Conservation (phyloP, 2,888 invertebrate species). For the Cryptops parisi region DNA sequence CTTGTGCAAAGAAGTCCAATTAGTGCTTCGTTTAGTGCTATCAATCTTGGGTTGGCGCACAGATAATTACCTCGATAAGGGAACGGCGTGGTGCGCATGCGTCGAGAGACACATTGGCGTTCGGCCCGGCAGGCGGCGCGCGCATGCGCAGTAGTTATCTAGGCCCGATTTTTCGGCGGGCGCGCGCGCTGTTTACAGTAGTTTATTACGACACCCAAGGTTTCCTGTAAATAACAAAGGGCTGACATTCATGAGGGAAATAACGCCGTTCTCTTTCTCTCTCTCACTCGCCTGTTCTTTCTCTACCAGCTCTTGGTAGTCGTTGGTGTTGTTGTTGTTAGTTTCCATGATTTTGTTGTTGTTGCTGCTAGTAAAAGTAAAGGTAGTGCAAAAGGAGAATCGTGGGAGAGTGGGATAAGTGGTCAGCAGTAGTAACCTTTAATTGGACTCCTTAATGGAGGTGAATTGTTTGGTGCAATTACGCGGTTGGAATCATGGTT, state of each 20-base stretch:
- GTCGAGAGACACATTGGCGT: slow-evolving; percentile 8
- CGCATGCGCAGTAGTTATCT: slow-evolving; percentile 3
- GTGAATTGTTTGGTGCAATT: too few relatives aligned
- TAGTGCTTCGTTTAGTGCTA: slow-evolving; percentile 12
- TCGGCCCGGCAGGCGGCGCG: slow-evolving; percentile 1
- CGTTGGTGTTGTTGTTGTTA: too few relatives aligned
- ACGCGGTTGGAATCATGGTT: too few relatives aligned
- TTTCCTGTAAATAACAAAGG: slow-evolving; percentile 9
- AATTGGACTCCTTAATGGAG: too few relatives aligned
- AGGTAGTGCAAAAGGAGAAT: too few relatives aligned
- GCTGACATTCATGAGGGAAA: slow-evolving; percentile 10
- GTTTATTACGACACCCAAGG: slow-evolving; percentile 12
- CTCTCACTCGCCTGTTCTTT: too few relatives aligned
- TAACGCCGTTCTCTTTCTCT: too few relatives aligned
- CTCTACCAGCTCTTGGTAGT: too few relatives aligned
- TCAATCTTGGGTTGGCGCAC: slow-evolving; percentile 9
- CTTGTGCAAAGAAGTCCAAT: slow-evolving; percentile 10
- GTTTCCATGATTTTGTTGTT: too few relatives aligned
- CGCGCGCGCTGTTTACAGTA: slow-evolving; percentile 5
- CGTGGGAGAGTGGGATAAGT: too few relatives aligned
- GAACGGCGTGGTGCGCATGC: background rate
- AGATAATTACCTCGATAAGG: slow-evolving; percentile 12
- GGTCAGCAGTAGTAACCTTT: too few relatives aligned
- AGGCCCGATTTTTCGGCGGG: background rate
- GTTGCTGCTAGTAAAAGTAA: too few relatives aligned